These are phyloP conservation scores for Diarsia rubi DNA, from an alignment of 2,888 invertebrate genomes.

Conservation along the genomic window DNA sequence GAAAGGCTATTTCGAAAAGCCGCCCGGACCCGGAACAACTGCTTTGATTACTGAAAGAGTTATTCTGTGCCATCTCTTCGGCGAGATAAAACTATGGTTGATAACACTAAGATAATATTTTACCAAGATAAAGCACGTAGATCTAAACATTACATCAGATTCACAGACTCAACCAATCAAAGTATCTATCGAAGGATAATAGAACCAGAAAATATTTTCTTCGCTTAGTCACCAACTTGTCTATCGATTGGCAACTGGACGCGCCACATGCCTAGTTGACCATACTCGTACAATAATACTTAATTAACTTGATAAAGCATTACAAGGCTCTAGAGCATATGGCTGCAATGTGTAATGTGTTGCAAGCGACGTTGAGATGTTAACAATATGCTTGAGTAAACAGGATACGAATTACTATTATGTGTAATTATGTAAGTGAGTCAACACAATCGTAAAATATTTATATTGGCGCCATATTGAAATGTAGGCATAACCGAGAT, in stretches of 20 bases:
- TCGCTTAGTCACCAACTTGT: constrained; percentile 54
- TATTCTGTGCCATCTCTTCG: not conserved
- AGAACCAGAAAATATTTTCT: constrained; percentile 40
- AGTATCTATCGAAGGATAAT: constrained; percentile 5
- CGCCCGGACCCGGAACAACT: not conserved
- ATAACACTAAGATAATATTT: not conserved
- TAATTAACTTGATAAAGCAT: constrained; percentile 70
- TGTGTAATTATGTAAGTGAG: constrained; percentile 35
- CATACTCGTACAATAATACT: constrained; percentile 70
- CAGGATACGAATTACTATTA: constrained; percentile 45
- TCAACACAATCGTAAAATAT: constrained; percentile 41
- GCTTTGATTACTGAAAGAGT: too few species aligned
- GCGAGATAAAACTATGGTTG: constrained; percentile 12
- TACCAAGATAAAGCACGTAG: not conserved
- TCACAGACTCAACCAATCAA: not conserved
- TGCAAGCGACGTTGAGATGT: constrained; percentile 50
- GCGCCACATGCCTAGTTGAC: constrained; percentile 53
- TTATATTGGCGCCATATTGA: constrained; percentile 41
- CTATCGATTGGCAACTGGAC: constrained; percentile 42
- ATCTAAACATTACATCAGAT: constrained; percentile 1
- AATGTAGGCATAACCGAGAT: not conserved
- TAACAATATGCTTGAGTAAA: constrained; percentile 63
- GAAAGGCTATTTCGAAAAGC: too few species aligned
- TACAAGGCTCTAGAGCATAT: constrained; percentile 73
- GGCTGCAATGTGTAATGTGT: constrained; percentile 61